Conservation (phyloP, 64 coral and sea anemone genomes). For the Montipora efflorescens region DNA sequence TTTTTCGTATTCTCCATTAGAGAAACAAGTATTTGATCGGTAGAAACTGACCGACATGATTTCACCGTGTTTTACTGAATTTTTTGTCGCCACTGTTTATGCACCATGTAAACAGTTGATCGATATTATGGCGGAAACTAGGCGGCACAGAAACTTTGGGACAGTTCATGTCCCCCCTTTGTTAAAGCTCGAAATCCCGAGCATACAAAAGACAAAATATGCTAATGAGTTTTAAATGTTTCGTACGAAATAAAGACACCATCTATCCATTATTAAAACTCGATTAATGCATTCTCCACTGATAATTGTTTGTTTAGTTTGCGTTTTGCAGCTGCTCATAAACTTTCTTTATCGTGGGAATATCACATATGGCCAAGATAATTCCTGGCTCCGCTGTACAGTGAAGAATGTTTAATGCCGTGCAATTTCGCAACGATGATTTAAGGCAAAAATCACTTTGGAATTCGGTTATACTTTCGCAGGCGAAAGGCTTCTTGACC, state of each 20-base stretch:
- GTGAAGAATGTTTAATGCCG: conserved; percentile 14
- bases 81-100: not conserved
- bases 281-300: conserved; percentile 75
- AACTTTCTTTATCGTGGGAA: conserved; percentile 65
- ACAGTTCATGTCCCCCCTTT: conserved; percentile 33
- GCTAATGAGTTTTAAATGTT: conserved; percentile 76
- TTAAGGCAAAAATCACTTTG: not conserved
- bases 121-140: not conserved
- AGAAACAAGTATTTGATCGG: not conserved
- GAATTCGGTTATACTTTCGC: too few species aligned
- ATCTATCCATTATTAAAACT: conserved; percentile 52
- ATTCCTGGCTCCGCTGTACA: not conserved
- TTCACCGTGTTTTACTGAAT: not conserved
- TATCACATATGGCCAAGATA: conserved; percentile 56
- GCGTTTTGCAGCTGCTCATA: conserved; percentile 60
- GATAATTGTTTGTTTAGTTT: conserved; percentile 83
- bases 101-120: not conserved
- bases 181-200: conserved; percentile 7
- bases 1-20: too few species aligned
- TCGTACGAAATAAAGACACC: conserved; percentile 58
- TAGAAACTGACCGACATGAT: not conserved
- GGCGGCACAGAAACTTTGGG: conserved; percentile 12
- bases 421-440: not conserved
- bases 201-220: conserved; percentile 48
- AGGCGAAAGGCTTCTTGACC: too few species aligned